Conservation (phyloP, 2,113 vertebrate genomes). For the Albula glossodonta region DNA sequence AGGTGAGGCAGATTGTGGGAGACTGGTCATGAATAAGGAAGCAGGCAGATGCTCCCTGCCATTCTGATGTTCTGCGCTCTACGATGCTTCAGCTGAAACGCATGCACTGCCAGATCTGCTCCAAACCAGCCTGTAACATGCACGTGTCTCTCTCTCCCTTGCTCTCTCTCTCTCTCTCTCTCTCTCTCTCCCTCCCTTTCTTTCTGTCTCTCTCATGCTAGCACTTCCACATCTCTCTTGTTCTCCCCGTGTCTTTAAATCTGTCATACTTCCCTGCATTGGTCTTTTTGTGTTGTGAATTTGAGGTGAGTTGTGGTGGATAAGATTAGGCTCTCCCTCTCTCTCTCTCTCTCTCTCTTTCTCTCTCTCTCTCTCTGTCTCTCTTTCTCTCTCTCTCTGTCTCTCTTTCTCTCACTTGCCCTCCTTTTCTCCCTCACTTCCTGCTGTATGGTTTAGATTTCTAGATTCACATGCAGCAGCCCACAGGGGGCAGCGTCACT, state of each 20-base stretch:
- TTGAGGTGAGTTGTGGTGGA: neutral
- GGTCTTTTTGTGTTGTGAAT: neutral
- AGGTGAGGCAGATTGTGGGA: neutral
- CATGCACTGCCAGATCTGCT: neutral
- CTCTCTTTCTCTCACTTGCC: neutral
- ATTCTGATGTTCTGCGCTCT: neutral
- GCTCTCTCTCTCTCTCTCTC: neutral
- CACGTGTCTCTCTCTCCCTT: neutral
- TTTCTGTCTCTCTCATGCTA: neutral
- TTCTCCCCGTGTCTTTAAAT: slow-evolving; percentile 14
- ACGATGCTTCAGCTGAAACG: neutral
- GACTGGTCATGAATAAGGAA: neutral
- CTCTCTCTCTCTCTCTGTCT: neutral
- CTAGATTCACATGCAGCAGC: neutral
- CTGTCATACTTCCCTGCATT: slow-evolving; percentile 10
- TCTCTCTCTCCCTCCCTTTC: neutral
- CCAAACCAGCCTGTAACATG: neutral
- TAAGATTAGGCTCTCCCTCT: slow-evolving; percentile 15
- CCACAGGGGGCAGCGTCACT: neutral
- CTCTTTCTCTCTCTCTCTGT: neutral
- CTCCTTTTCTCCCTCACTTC: slow-evolving; percentile 4
- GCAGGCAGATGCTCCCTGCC: slow-evolving; percentile 12
- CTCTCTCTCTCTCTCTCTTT: slow-evolving; percentile 31
- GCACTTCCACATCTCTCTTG: neutral
- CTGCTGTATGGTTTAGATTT: slow-evolving; percentile 18